A percentile compares a stretch with the other conserved stretches of the same genome.
Conservation (phyloP, 2,888 invertebrate genomes). For the Napeogenes sylphis region DNA sequence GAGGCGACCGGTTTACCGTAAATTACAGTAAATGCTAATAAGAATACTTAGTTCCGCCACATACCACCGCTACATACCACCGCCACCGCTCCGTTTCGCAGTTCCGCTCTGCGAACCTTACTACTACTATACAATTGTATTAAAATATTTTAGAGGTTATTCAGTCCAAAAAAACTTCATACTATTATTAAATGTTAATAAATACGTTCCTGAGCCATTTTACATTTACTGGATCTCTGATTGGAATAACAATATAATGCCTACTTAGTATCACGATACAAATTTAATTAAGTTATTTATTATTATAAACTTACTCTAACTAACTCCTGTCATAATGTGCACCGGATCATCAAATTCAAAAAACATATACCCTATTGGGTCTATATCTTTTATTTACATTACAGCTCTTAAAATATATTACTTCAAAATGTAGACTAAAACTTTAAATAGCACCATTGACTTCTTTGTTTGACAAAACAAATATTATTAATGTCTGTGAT, state of each 20-base stretch:
- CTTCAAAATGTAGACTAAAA: background rate
- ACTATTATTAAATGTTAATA: background rate
- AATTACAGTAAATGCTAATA: slow-evolving; percentile 65
- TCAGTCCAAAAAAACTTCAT: slow-evolving; percentile 10
- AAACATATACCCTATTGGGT: too few species aligned
- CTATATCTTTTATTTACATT: too few species aligned
- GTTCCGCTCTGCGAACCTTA: slow-evolving; percentile 47
- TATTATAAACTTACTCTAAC: too few species aligned
- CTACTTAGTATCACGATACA: too few species aligned
- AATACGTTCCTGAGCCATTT: too few species aligned
- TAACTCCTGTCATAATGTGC: too few species aligned
- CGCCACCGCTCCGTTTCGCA: slow-evolving; percentile 45
- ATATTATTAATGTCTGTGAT: slow-evolving; percentile 23
- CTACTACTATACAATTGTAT: slow-evolving; percentile 23
- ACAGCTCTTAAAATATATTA: too few species aligned
- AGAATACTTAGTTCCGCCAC: slow-evolving; percentile 68
- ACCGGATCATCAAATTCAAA: too few species aligned
- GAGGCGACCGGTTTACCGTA: slow-evolving; percentile 49
- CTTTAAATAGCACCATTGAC: slow-evolving; percentile 14
- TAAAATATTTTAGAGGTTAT: slow-evolving; percentile 24
- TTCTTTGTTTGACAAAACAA: slow-evolving; percentile 26
- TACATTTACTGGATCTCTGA: too few species aligned
- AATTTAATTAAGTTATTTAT: too few species aligned
- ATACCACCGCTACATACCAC: slow-evolving; percentile 52
- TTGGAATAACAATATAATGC: too few species aligned